A percentile compares a stretch with the other conserved stretches of the same genome.
Conservation (phyloP, 2,113 vertebrate species). For the Orycteropus afer region DNA sequence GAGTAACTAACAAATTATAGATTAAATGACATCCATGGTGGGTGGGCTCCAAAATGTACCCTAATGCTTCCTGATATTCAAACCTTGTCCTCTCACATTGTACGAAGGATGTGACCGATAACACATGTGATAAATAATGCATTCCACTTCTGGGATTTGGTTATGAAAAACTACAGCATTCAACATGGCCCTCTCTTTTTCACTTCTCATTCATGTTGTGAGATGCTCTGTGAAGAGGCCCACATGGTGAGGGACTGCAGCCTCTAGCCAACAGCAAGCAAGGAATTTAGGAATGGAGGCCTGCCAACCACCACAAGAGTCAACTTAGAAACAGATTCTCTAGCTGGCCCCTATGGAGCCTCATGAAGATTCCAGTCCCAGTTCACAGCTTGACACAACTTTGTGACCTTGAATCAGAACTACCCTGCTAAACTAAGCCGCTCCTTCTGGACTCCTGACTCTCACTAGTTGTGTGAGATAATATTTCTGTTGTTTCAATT, state of each 20-base stretch:
- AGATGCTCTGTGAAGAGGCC: not conserved
- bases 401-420: not conserved
- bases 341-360: not conserved
- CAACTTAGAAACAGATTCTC: not conserved
- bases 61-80: not conserved
- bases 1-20: not conserved
- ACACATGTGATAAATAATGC: not conserved
- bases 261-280: not conserved
- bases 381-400: not conserved
- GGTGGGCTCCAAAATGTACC: not conserved
- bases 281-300: not conserved
- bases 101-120: not conserved
- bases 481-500: not conserved
- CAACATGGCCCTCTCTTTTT: not conserved
- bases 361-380: not conserved
- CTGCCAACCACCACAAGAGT: not conserved
- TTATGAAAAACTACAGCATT: not conserved
- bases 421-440: not conserved
- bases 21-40: not conserved
- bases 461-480: not conserved
- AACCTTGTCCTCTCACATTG: not conserved
- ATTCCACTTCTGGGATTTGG: not conserved
- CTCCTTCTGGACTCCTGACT: not conserved
- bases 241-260: not conserved
- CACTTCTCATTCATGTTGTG: not conserved